phyloP scores from a whole-genome alignment of 2,797 vertebrate genomes.

The Sebastes cheni region DNA sequence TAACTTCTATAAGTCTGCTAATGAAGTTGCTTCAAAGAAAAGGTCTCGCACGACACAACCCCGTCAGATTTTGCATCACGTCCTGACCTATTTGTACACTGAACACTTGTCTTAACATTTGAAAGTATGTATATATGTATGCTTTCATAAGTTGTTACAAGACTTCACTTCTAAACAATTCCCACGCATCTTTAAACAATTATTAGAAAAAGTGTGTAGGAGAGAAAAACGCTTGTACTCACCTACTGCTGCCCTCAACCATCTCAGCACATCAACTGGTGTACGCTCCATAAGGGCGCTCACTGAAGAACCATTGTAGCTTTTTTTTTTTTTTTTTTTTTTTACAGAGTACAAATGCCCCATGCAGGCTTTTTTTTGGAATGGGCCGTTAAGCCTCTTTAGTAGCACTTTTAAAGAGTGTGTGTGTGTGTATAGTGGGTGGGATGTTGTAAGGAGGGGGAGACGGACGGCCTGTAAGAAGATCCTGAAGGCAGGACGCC shows the following conservation, averaged over 20 bases:
- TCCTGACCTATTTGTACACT: background rate
- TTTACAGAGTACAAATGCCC: slow-evolving; percentile 60
- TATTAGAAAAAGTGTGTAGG: slow-evolving; percentile 23
- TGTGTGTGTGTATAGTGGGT: slow-evolving; percentile 53
- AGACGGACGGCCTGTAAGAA: slow-evolving; percentile 61
- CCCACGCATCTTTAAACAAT: slow-evolving; percentile 17
- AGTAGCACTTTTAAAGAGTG: slow-evolving; percentile 63
- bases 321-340: slow-evolving; percentile 27
- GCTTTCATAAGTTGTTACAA: background rate
- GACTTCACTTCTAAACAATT: background rate
- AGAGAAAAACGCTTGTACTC: slow-evolving; percentile 48
- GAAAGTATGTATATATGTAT: background rate
- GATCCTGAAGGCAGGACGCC: slow-evolving; percentile 68
- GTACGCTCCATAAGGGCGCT: slow-evolving; percentile 34
- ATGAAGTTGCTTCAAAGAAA: slow-evolving; percentile 17
- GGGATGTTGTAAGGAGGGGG: slow-evolving; percentile 55
- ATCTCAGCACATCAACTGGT: slow-evolving; percentile 33
- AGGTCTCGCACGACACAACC: background rate
- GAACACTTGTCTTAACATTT: background rate
- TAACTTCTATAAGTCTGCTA: slow-evolving; percentile 15
- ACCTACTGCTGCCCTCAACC: slow-evolving; percentile 50
- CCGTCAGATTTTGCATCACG: background rate
- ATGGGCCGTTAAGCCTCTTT: slow-evolving; percentile 72
- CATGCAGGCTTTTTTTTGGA: slow-evolving; percentile 51
- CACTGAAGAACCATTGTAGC: slow-evolving; percentile 43